A percentile compares a stretch with the other conserved stretches of the same genome.
These are phyloP conservation scores for Drosophila baimaii DNA, from an alignment of 1,140 invertebrate species.

Conservation along the genomic window DNA sequence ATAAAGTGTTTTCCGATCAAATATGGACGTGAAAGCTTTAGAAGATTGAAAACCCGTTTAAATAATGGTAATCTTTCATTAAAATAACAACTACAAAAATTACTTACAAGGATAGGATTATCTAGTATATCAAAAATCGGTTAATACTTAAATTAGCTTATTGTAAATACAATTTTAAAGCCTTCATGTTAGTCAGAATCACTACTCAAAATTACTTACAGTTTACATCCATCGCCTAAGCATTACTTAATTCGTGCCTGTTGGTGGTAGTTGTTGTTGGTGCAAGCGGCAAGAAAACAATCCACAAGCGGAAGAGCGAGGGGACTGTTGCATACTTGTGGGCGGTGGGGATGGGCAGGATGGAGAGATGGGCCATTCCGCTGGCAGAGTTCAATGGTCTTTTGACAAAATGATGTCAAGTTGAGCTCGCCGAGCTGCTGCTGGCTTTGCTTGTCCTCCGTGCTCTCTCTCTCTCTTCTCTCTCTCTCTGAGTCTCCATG, in stretches of 20 bases:
- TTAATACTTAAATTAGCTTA: neutral
- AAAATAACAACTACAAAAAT: too few species aligned
- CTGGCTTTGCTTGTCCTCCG: slow-evolving; percentile 7
- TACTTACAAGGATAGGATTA: too few species aligned
- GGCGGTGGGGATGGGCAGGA: slow-evolving; percentile 4
- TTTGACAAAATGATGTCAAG: slow-evolving; percentile 84
- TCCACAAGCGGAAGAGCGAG: slow-evolving; percentile 15
- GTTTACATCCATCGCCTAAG: neutral
- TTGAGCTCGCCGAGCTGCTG: slow-evolving; percentile 66
- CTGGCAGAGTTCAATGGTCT: slow-evolving; percentile 83
- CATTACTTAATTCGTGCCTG: slow-evolving; percentile 4
- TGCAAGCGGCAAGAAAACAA: slow-evolving; percentile 54
- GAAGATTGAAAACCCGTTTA: too few species aligned
- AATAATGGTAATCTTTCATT: too few species aligned
- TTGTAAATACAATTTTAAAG: neutral
- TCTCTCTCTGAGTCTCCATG: slow-evolving; percentile 6
- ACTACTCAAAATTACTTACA: too few species aligned
- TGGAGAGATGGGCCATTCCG: slow-evolving; percentile 36
- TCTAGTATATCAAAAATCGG: neutral
- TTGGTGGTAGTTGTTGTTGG: slow-evolving; percentile 19
- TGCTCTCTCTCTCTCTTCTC: slow-evolving; percentile 1
- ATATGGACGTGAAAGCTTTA: too few species aligned
- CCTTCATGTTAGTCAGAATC: too few species aligned
- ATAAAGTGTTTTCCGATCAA: too few species aligned
- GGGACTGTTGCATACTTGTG: slow-evolving; percentile 30